These are phyloP conservation scores for Bubo scandiacus DNA, from an alignment of 2,113 vertebrate genomes.

Conservation along the genomic window DNA sequence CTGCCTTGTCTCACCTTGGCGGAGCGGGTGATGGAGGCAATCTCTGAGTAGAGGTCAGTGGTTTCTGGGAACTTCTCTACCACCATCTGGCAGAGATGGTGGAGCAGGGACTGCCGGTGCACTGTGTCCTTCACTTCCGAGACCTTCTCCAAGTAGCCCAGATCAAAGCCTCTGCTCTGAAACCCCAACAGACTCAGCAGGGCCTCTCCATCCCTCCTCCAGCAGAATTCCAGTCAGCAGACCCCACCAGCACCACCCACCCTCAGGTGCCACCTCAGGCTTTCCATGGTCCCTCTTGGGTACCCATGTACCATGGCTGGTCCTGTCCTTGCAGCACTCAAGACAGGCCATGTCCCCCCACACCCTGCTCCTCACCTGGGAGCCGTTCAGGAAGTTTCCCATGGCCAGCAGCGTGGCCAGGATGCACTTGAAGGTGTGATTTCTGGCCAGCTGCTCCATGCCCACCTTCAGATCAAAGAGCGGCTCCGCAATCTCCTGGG, in stretches of 20 bases:
- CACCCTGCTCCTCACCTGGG: conserved; percentile 77
- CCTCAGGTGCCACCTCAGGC: neutral
- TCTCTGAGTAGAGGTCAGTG: conserved; percentile 92
- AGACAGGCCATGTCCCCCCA: neutral
- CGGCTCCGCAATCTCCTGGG: conserved; percentile 92
- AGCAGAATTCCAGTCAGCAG: neutral
- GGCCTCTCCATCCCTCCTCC: neutral
- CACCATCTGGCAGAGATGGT: conserved; percentile 90
- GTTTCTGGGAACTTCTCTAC: conserved; percentile 87
- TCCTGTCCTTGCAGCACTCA: neutral
- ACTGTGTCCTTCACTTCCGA: conserved; percentile 97
- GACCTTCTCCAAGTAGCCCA: conserved; percentile 95
- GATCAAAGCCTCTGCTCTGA: conserved; percentile 93
- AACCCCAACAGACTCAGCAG: conserved; percentile 8
- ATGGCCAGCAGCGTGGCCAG: conserved; percentile 91
- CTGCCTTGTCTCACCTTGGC: conserved; percentile 82
- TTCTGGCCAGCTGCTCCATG: conserved; percentile 92
- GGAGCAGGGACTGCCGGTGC: conserved; percentile 90
- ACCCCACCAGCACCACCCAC: neutral
- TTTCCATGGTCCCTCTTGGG: neutral
- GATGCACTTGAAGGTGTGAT: conserved; percentile 90
- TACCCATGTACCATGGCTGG: neutral
- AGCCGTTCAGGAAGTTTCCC: conserved; percentile 94
- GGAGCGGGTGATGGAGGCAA: conserved; percentile 87
- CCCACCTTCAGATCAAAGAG: conserved; percentile 93